phyloP scores from a whole-genome alignment of 2,113 vertebrate species.

The Odobenus rosmarus region DNA sequence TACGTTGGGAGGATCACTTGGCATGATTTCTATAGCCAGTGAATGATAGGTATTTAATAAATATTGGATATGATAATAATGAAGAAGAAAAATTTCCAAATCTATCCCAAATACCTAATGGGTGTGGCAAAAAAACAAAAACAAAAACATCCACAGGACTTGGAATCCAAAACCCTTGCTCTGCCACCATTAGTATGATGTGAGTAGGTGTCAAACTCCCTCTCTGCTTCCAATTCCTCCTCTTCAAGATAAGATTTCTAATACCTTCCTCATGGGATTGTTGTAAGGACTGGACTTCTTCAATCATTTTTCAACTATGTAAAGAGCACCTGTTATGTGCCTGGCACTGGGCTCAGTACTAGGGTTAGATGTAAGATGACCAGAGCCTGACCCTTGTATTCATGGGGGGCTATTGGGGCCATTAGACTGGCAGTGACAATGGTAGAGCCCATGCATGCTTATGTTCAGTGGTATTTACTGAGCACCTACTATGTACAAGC shows the following conservation, averaged over 20 bases:
- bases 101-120: slow-evolving; percentile 2
- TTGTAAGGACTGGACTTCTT: neutral
- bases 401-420: rapidly evolving
- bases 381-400: neutral
- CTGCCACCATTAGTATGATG: neutral
- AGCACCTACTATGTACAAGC: neutral
- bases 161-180: neutral
- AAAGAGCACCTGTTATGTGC: neutral
- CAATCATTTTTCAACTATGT: neutral
- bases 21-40: neutral
- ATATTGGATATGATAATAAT: neutral
- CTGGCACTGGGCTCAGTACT: neutral
- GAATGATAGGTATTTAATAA: slow-evolving; percentile 1
- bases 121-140: neutral
- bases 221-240: neutral
- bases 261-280: neutral
- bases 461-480: neutral
- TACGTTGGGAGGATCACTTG: neutral
- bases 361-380: neutral
- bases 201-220: neutral
- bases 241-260: neutral
- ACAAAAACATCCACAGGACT: neutral
- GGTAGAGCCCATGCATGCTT: rapidly evolving
- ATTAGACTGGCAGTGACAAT: too few species aligned
- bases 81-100: slow-evolving; percentile 28